Percentiles rank a stretch among this genome's conserved stretches.
Conservation (phyloP, 2,888 invertebrate species). For the Drosophila diplacantha region DNA sequence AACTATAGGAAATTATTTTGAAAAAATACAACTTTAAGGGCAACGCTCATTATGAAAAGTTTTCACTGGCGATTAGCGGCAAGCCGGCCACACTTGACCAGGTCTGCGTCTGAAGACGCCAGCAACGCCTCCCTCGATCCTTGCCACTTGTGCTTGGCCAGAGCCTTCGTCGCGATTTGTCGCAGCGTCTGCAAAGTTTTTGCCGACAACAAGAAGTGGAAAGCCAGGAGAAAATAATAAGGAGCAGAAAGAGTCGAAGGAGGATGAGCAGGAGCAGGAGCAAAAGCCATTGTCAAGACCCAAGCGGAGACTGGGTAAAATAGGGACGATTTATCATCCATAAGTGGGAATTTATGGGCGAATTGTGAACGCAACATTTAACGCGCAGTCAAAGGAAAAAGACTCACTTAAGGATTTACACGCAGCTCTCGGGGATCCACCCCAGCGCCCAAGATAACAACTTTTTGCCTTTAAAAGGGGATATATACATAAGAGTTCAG, state of each 20-base stretch:
- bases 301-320: not conserved
- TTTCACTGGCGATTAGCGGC: slow-evolving; percentile 53
- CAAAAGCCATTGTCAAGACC: slow-evolving; percentile 32
- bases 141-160: slow-evolving; percentile 10
- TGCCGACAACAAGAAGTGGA: slow-evolving; percentile 19
- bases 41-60: slow-evolving; percentile 60
- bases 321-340: slow-evolving; percentile 65
- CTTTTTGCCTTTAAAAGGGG: not conserved
- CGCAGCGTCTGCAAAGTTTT: slow-evolving; percentile 74
- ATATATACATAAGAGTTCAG: not conserved
- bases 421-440: not conserved
- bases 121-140: slow-evolving; percentile 3
- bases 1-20: no score
- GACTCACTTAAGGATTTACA: slow-evolving; percentile 32
- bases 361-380: slow-evolving; percentile 76
- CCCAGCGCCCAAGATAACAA: slow-evolving; percentile 5
- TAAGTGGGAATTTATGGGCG: slow-evolving; percentile 72
- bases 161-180: slow-evolving; percentile 47
- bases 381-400: slow-evolving; percentile 46
- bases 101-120: slow-evolving; percentile 11
- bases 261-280: not conserved
- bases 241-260: not conserved
- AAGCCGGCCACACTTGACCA: slow-evolving; percentile 38
- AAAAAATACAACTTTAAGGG: slow-evolving; percentile 40
- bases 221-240: slow-evolving; percentile 4